Conservation (phyloP, 2,113 vertebrate genomes). For the Sorex araneus region DNA sequence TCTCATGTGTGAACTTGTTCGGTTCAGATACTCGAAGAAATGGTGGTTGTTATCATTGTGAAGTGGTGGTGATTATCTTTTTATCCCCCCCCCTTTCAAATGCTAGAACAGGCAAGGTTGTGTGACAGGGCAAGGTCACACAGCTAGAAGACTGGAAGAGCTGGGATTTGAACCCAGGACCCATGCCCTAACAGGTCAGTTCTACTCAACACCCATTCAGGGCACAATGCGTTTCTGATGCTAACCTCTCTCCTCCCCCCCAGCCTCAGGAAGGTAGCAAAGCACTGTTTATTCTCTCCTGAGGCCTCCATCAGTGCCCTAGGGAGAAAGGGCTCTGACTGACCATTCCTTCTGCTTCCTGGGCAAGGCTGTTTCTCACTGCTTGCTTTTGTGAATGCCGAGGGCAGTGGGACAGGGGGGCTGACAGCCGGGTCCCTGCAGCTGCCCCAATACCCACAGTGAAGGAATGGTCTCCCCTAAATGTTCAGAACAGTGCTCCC, state of each 20-base stretch:
- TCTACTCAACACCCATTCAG: not conserved
- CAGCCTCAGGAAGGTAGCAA: too few species aligned
- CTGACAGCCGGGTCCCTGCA: not conserved
- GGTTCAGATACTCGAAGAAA: not conserved
- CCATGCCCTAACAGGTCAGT: not conserved
- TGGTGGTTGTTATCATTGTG: too few species aligned
- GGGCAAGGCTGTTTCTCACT: too few species aligned
- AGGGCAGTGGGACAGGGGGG: not conserved
- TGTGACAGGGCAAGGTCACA: not conserved
- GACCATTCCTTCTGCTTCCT: too few species aligned
- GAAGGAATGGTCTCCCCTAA: not conserved
- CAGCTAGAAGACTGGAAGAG: not conserved
- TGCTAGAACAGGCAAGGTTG: not conserved
- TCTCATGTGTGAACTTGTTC: not conserved
- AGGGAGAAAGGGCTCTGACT: not conserved
- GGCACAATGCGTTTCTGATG: not conserved
- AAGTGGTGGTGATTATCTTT: too few species aligned
- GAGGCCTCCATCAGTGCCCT: not conserved
- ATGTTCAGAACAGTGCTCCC: not conserved
- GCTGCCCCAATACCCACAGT: not conserved
- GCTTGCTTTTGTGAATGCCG: not conserved
- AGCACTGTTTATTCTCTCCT: not conserved
- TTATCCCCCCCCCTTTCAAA: not conserved
- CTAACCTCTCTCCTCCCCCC: not conserved
- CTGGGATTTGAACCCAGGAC: not conserved